Percentiles rank a stretch among this genome's conserved stretches.
phyloP scores from a whole-genome alignment of 2,113 vertebrate genomes.

The Neomonachus schauinslandi region DNA sequence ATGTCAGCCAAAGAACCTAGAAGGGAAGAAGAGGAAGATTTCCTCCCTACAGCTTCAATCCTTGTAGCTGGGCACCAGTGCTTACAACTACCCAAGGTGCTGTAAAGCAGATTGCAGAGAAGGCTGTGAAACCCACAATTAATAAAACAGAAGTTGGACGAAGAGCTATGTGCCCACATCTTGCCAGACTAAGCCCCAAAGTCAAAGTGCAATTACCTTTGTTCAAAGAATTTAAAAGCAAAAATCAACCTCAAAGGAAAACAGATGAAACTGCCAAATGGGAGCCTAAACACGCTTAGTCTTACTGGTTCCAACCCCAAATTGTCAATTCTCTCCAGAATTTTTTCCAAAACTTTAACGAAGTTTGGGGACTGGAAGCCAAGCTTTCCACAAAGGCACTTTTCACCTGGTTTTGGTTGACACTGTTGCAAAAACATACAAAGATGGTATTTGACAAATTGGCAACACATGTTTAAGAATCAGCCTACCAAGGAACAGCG shows the following conservation, averaged over 20 bases:
- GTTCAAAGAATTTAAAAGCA: constrained; percentile 44
- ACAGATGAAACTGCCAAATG: not conserved
- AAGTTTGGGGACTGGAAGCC: not conserved
- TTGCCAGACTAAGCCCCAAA: not conserved
- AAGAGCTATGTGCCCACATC: not conserved
- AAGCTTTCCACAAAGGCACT: not conserved
- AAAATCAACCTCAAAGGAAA: constrained; percentile 17
- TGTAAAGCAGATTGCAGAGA: not conserved
- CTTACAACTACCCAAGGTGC: not conserved
- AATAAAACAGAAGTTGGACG: not conserved
- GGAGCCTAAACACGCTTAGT: not conserved
- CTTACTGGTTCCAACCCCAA: not conserved
- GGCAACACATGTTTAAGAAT: not conserved
- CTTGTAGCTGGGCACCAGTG: no score
- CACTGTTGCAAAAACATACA: not conserved
- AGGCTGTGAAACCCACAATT: not conserved
- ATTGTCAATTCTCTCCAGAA: not conserved
- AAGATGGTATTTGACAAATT: not conserved
- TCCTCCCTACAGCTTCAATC: not conserved
- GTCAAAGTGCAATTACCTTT: not conserved
- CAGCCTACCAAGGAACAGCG: not conserved
- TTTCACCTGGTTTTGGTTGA: not conserved
- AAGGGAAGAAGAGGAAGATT: not conserved
- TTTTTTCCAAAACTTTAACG: not conserved
- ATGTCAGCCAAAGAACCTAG: not conserved